These are phyloP conservation scores for Melanerpes aurifrons DNA, from an alignment of 2,113 vertebrate genomes.

Conservation along the genomic window DNA sequence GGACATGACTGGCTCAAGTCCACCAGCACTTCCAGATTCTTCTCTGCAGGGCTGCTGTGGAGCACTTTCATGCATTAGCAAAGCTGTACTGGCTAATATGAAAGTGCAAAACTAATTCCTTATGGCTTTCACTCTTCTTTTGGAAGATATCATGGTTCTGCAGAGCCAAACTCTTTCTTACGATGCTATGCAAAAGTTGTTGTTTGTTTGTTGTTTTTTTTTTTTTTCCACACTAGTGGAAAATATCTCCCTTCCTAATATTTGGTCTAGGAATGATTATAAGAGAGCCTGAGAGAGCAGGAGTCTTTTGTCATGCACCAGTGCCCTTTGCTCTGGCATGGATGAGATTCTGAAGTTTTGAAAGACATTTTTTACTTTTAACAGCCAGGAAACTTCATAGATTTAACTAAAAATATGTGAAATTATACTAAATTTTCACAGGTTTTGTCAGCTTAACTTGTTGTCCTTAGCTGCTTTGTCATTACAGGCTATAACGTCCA, in stretches of 20 bases:
- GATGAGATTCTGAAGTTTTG: not conserved
- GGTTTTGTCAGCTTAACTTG: not conserved
- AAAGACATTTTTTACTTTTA: not conserved
- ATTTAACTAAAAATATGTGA: not conserved
- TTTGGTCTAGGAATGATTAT: not conserved
- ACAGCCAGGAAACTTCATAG: not conserved
- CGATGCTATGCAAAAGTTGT: fast-evolving
- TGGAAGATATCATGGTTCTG: not conserved
- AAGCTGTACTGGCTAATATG: not conserved
- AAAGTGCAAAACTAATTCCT: not conserved
- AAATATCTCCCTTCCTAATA: not conserved
- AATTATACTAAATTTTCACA: not conserved
- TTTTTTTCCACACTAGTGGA: not conserved
- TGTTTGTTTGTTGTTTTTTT: too few species aligned
- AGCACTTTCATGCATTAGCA: too few species aligned
- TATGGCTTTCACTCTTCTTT: not conserved
- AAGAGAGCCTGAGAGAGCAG: not conserved
- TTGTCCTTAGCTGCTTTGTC: not conserved
- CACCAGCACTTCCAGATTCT: too few species aligned
- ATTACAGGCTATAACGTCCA: not conserved
- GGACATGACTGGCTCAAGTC: too few species aligned
- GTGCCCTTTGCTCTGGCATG: not conserved
- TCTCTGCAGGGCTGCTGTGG: too few species aligned
- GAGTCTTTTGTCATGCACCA: not conserved
- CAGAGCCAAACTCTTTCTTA: not conserved